A percentile compares a stretch with the other conserved stretches of the same genome.
Evolutionary conservation across 2,797 vertebrate species (phyloP).

Genomic region (Sphenopsis melanotis): DNA sequence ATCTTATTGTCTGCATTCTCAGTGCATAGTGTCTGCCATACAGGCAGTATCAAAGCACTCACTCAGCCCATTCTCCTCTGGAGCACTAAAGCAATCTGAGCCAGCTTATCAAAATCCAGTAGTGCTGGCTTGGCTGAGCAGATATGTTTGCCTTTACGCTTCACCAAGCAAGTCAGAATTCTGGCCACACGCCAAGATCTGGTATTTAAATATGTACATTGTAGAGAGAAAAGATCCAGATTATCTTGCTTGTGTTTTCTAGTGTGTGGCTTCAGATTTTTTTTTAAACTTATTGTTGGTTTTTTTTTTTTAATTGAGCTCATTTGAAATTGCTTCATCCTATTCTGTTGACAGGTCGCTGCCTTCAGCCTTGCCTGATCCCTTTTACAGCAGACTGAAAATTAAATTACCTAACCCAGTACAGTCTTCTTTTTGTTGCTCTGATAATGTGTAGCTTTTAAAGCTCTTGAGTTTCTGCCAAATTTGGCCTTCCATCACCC

Average conservation of each 20-base stretch:
- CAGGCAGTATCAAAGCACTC: neutral
- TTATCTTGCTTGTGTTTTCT: neutral
- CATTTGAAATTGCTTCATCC: slow-evolving; percentile 20
- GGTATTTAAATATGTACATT: neutral
- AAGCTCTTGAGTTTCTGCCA: slow-evolving; percentile 44
- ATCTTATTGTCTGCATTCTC: neutral
- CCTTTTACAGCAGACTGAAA: slow-evolving; percentile 32
- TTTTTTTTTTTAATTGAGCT: neutral
- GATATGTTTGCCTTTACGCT: neutral
- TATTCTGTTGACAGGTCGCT: neutral
- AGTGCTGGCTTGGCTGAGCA: slow-evolving; percentile 8
- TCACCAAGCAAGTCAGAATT: neutral
- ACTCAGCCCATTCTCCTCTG: neutral
- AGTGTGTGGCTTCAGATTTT: neutral
- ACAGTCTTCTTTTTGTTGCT: neutral
- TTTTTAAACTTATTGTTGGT: neutral
- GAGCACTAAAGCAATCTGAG: neutral
- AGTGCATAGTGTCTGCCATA: neutral
- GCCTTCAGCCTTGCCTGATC: slow-evolving; percentile 13
- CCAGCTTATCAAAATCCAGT: neutral
- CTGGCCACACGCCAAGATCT: neutral
- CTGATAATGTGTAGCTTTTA: slow-evolving; percentile 32
- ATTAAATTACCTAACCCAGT: slow-evolving; percentile 21
- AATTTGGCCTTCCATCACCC: slow-evolving; percentile 14
- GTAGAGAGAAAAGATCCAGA: neutral